Evolutionary conservation across 2,888 invertebrate species (phyloP).

Genomic region (Dryococelus australis): DNA sequence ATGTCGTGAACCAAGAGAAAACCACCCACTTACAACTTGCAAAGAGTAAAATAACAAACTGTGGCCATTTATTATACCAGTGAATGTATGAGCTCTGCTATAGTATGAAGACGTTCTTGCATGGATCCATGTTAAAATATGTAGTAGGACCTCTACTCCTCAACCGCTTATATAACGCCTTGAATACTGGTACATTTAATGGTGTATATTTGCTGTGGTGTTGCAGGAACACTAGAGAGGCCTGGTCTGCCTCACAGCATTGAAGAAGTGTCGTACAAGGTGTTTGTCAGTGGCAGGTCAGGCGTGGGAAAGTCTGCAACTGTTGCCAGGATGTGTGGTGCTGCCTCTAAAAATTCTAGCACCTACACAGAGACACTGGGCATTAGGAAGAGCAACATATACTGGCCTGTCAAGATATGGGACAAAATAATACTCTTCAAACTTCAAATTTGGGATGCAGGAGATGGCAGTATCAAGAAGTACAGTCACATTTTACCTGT

Average conservation of each 20-base stretch:
- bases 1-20: no score
- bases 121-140: no score
- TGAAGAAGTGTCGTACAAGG: slow-evolving; percentile 65
- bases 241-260: slow-evolving; percentile 60
- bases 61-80: no score
- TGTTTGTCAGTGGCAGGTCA: slow-evolving; percentile 63
- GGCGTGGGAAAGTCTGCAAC: slow-evolving; percentile 65
- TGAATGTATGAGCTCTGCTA: no score
- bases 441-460: slow-evolving; percentile 67
- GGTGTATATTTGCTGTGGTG: slow-evolving; percentile 23
- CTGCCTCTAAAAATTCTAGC: slow-evolving; percentile 53
- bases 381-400: slow-evolving; percentile 60
- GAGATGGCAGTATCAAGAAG: slow-evolving; percentile 63
- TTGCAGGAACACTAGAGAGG: slow-evolving; percentile 62
- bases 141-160: no score
- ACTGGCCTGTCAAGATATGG: slow-evolving; percentile 66
- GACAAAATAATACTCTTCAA: slow-evolving; percentile 64
- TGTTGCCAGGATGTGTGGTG: slow-evolving; percentile 61
- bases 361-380: slow-evolving; percentile 60
- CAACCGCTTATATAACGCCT: no score
- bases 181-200: no score
- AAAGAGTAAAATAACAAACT: no score
- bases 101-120: no score
- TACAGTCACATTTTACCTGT: slow-evolving; percentile 66
- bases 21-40: no score